Conservation (phyloP, 2,113 vertebrate species). For the Epinephelus moara region DNA sequence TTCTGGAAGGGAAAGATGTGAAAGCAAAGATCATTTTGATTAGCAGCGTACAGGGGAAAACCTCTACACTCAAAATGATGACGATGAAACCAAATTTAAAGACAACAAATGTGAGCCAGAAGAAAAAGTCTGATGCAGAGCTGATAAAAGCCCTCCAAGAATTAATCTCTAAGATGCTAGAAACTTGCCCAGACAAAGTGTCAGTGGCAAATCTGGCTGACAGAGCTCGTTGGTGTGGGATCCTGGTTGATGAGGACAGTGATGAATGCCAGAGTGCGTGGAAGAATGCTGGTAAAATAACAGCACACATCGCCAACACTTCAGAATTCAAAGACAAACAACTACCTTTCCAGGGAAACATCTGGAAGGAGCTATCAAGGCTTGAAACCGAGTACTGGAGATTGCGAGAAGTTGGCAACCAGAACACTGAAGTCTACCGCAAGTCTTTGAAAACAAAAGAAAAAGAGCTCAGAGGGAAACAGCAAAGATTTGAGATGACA, state of each 20-base stretch:
- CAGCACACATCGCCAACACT: conserved; percentile 28
- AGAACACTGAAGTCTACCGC: conserved; percentile 65
- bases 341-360: conserved; percentile 64
- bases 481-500: conserved; percentile 44
- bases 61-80: conserved; percentile 24
- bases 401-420: conserved; percentile 53
- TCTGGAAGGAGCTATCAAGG: conserved; percentile 70
- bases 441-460: conserved; percentile 49
- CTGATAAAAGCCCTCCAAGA: conserved; percentile 35
- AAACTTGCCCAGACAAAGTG: conserved; percentile 10
- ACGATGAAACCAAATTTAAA: conserved; percentile 26
- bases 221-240: conserved; percentile 46
- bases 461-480: conserved; percentile 39
- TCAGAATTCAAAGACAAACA: conserved; percentile 64
- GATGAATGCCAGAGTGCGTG: conserved; percentile 62
- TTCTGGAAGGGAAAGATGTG: conserved; percentile 52
- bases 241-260: conserved; percentile 72
- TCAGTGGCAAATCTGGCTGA: conserved; percentile 53
- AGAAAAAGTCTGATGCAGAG: conserved; percentile 49
- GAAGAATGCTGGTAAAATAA: conserved; percentile 55
- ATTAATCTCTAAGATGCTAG: conserved; percentile 17
- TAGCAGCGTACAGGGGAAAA: conserved; percentile 15
- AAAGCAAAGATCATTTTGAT: conserved; percentile 56
- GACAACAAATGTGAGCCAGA: conserved; percentile 22
- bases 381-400: conserved; percentile 77